Conservation (phyloP, 1,140 invertebrate species). For the Pemphigus obesinymphae region DNA sequence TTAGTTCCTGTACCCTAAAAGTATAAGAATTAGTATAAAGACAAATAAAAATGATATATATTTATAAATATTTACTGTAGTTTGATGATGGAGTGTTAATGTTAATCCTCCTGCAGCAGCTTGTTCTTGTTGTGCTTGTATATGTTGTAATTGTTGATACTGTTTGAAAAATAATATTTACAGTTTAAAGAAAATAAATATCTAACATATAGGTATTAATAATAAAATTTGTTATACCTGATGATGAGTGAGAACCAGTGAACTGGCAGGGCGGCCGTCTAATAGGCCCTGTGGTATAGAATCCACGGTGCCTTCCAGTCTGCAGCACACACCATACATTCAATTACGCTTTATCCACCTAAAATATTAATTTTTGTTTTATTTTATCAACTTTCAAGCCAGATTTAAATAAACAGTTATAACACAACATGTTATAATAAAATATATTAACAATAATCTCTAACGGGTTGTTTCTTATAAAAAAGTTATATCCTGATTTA, state of each 20-base stretch:
- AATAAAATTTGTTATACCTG: conserved; percentile 50
- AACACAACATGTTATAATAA: too few relatives aligned
- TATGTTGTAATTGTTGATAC: conserved; percentile 53
- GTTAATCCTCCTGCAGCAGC: conserved; percentile 52
- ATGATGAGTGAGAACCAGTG: conserved; percentile 56
- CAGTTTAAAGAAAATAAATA: conserved; percentile 1
- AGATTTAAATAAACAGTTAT: too few relatives aligned
- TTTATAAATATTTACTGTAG: conserved; percentile 43
- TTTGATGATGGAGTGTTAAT: conserved; percentile 53
- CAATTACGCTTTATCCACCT: conserved; percentile 40
- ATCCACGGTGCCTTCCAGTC: conserved; percentile 55
- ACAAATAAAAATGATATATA: neutral
- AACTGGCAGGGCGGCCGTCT: conserved; percentile 59
- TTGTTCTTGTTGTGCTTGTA: conserved; percentile 51
- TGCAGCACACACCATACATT: conserved; percentile 41
- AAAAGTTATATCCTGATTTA: too few relatives aligned
- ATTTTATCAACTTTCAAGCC: too few relatives aligned
- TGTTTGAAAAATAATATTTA: conserved; percentile 38
- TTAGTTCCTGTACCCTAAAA: conserved; percentile 46
- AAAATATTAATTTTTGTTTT: neutral
- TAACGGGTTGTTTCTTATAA: too few relatives aligned
- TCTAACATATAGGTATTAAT: too few relatives aligned
- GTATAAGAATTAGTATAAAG: neutral
- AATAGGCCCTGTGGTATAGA: conserved; percentile 50
- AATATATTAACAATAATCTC: too few relatives aligned